These are phyloP conservation scores for Plagiodera versicolora DNA, from an alignment of 2,888 invertebrate species.

Conservation along the genomic window DNA sequence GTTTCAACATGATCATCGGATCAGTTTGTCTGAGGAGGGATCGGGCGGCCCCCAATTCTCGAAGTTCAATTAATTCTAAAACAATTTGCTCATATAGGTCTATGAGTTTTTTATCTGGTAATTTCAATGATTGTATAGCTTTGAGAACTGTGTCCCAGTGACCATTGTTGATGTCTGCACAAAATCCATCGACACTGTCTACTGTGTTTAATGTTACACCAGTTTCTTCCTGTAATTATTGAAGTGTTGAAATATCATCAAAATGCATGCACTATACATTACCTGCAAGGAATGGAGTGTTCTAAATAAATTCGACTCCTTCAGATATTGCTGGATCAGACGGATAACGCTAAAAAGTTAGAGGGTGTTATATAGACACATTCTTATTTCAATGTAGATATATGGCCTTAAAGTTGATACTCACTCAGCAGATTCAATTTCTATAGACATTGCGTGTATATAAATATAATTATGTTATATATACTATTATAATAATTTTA, in stretches of 20 bases:
- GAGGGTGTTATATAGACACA: no score
- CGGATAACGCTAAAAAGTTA: constrained; percentile 83
- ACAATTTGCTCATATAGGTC: constrained; percentile 98
- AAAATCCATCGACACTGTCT: constrained; percentile 97
- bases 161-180: constrained; percentile 95
- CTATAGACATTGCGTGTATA: constrained; percentile 70
- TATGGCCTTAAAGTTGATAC: constrained; percentile 42
- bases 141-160: constrained; percentile 99
- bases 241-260: no score
- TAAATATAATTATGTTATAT: no score
- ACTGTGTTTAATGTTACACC: constrained; percentile 98
- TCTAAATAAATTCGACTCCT: constrained; percentile 93
- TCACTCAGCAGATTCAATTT: constrained; percentile 87
- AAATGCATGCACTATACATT: constrained; percentile 32
- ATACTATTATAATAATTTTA: no score
- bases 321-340: constrained; percentile 96
- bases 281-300: constrained; percentile 92
- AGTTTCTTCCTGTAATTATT: constrained; percentile 97
- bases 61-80: constrained; percentile 91
- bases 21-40: constrained; percentile 94
- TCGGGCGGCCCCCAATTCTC: constrained; percentile 96
- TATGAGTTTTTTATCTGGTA: constrained; percentile 96
- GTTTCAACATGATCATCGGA: constrained; percentile 97
- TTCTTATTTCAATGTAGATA: not conserved
- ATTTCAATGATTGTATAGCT: constrained; percentile 93